These are phyloP conservation scores for Drosophila biarmipes DNA, from an alignment of 1,140 invertebrate genomes.

Conservation along the genomic window DNA sequence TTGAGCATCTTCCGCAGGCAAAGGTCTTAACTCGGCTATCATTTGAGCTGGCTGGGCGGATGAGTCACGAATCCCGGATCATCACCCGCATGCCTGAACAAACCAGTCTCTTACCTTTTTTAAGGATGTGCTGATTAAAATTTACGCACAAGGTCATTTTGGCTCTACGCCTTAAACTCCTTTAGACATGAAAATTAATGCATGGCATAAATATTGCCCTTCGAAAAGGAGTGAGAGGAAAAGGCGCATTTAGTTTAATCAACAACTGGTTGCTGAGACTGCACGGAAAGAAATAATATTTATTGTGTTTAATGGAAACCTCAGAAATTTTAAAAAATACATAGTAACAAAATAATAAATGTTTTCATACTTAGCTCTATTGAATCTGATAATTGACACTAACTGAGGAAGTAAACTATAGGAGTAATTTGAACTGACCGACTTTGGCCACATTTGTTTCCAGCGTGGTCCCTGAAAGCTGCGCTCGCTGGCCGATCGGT, in stretches of 20 bases:
- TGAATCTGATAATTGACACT: no score
- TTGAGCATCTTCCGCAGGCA: slow-evolving; percentile 22
- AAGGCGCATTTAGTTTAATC: slow-evolving; percentile 47
- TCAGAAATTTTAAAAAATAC: no score
- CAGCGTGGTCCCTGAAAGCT: not conserved
- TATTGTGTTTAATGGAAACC: no score
- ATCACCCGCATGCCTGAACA: slow-evolving; percentile 1
- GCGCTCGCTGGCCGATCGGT: slow-evolving; percentile 9
- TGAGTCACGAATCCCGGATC: slow-evolving; percentile 33
- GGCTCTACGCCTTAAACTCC: slow-evolving; percentile 30
- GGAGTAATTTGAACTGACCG: not conserved
- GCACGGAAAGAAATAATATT: slow-evolving; percentile 1
- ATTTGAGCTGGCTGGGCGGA: slow-evolving; percentile 20
- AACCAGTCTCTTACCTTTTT: slow-evolving; percentile 25
- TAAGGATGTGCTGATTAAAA: slow-evolving; percentile 72
- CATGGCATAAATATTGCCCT: slow-evolving; percentile 75
- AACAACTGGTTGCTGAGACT: slow-evolving; percentile 40
- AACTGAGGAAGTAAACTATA: no score
- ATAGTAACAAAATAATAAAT: no score
- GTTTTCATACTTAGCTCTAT: no score
- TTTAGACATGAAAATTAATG: slow-evolving; percentile 73
- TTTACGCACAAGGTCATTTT: slow-evolving; percentile 76
- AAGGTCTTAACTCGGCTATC: slow-evolving; percentile 37
- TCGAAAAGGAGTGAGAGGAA: slow-evolving; percentile 17
- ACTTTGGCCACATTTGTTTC: not conserved